Evolutionary conservation across 2,888 invertebrate species (phyloP).

Genomic region (Cabera pusaria): DNA sequence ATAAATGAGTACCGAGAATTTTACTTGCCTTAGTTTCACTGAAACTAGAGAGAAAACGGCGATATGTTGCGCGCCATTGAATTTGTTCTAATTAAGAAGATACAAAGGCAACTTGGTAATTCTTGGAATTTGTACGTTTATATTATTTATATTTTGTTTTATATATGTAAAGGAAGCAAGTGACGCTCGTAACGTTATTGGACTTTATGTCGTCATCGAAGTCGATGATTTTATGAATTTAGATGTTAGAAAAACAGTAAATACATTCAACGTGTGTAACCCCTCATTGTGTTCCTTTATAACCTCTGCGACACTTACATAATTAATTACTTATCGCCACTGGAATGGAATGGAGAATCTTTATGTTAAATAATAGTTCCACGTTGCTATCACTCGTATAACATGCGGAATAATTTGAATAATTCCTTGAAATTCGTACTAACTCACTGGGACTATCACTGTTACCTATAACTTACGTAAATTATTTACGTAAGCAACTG

Average conservation of each 20-base stretch:
- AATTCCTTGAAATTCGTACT: conserved; percentile 8
- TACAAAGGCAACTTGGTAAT: too few species aligned
- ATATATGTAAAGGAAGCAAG: too few species aligned
- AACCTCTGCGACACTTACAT: conserved; percentile 71
- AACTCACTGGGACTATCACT: too few species aligned
- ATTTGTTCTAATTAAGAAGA: conserved; percentile 22
- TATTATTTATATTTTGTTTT: too few species aligned
- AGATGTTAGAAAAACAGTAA: conserved; percentile 4
- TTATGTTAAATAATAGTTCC: conserved; percentile 15
- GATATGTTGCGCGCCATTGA: conserved; percentile 23
- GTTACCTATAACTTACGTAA: too few species aligned
- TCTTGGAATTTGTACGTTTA: too few species aligned
- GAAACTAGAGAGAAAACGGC: conserved; percentile 26
- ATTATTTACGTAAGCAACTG: too few species aligned
- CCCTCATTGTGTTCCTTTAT: conserved; percentile 58
- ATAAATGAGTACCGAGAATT: conserved; percentile 38
- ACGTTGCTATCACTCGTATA: conserved; percentile 18
- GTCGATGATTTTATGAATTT: conserved; percentile 2
- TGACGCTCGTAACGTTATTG: too few species aligned
- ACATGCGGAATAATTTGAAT: conserved; percentile 19
- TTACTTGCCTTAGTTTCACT: conserved; percentile 33
- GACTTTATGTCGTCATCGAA: too few species aligned
- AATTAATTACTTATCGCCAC: conserved; percentile 45
- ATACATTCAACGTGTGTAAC: conserved; percentile 15
- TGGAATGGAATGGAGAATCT: conserved; percentile 13